Base-by-base conservation (phyloP, 2,797 vertebrate species). In the Anas bahamensis region DNA sequence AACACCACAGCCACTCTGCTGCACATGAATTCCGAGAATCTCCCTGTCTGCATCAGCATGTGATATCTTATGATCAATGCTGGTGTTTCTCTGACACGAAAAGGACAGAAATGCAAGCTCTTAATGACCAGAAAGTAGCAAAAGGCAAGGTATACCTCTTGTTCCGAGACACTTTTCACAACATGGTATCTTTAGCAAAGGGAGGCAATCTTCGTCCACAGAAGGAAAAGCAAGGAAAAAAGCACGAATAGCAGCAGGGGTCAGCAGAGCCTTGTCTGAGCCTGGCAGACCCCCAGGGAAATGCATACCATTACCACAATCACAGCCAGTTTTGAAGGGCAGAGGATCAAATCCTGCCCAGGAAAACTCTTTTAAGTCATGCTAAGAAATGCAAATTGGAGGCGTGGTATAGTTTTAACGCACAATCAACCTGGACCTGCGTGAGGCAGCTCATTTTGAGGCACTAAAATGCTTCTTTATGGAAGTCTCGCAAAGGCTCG, bases 221-320 rank as follows among this genome's bases (percentile, higher is more conserved):
- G 69, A 37, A 91, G n/a, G 33, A 83, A 89, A 82, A 84, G 77
- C 37, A 44, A 59, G 6, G 76, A 48, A 88, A 81, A 70, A 87
- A 89, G 69, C 72, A 41, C n/a, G 41, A 63, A 86, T 6, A 91
- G 91, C 87, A 93, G 90, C 88, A 95, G 89, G 89, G 89, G 94
- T 94, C 87, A 95, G 95, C 86, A 94, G 87, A 94, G 86, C 77
- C 95, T 79, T 74, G 73, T 31, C 76, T 87, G 28, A 60, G 65
- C n/a, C 55, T 15, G 31, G 81, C 80, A 93, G 79, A 71, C 48
- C 87, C 86, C 66, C 2, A 3, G 37, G 26, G 48, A 19, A 16
- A 64, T 68, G 31, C 3, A 35, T 11, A 24, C 78, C 93, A 84
- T 77, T 53, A n/a, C n/a, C 66, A 55, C 86, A 33, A 17, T 23